Base-by-base conservation (phyloP, 2,113 vertebrate species). In the Dolichallabes microphthalmus region DNA sequence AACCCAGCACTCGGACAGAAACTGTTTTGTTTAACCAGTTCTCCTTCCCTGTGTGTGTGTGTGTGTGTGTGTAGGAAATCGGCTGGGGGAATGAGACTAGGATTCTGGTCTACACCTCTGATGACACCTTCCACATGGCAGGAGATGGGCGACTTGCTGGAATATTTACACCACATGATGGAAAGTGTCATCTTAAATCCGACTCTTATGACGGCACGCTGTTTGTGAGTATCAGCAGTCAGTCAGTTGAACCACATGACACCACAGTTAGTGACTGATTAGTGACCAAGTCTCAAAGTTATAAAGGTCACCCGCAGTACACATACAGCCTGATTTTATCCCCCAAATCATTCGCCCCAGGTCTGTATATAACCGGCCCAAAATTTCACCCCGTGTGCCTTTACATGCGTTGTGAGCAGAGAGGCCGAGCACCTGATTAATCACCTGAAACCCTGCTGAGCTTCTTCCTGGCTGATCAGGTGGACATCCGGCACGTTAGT, bases 61-160 rank as follows among this genome's bases (percentile, higher is more conserved):
- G 45, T 45, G 45, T 45, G 45, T 45, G 45, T 45, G 2, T 73
- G 2, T 89, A 96, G 96, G 84, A 94, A 39, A 89, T 96, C 68
- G 94, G 94, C 64, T 96, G 96, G 96, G 89, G 91, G 77, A 90
- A 95, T 1, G 95, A 94, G 66, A 95, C 94, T 2, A 92, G 94
- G 14, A 93, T 96, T 32, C 88, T 96, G 88, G 95, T 96, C 17
- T 96, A 95, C 89, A 95, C 95, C 2, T 95, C 96, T 1, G 95
- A 96, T 58, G 96, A 95, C 85, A 93, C 94, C 2, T 96, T 95
- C 88, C 96, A 96, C 89, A 93, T 92, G 45, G 95, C 96, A 2
- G 96, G 96, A 14, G 96, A 96, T 60, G 96, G 95, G 17, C 93
- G 93, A 71, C 80, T 96, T 82, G 95, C 93, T 0, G 96, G 96